These are phyloP conservation scores for Chelonia mydas DNA, from an alignment of 2,797 vertebrate genomes.

Conservation along the genomic window DNA sequence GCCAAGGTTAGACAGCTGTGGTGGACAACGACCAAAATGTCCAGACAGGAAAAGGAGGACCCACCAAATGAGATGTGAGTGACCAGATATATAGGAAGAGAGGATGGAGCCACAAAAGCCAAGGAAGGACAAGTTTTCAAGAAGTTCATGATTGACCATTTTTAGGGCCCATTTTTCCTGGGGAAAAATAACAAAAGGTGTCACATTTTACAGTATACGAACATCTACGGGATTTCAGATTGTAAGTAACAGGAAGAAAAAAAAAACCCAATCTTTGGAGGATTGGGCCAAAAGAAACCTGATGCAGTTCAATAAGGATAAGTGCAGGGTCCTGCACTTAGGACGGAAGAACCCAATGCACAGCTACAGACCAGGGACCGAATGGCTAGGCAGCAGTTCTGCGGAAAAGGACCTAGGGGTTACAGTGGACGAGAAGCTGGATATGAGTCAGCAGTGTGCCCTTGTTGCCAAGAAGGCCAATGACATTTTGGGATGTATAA, in stretches of 20 bases:
- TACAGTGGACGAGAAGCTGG: too few relatives aligned
- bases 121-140: background rate
- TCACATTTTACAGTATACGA: constrained; percentile 7
- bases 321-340: too few relatives aligned
- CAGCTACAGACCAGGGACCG: too few relatives aligned
- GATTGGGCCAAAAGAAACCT: too few relatives aligned
- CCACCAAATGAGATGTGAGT: background rate
- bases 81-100: background rate
- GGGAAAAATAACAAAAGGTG: background rate
- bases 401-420: too few relatives aligned
- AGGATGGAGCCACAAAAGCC: background rate
- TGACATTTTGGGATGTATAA: too few relatives aligned
- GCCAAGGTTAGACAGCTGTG: background rate
- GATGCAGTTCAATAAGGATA: too few relatives aligned
- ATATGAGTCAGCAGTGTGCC: too few relatives aligned
- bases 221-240: constrained; percentile 30
- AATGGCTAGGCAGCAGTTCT: too few relatives aligned
- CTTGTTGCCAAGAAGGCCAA: too few relatives aligned
- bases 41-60: background rate
- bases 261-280: constrained; percentile 50
- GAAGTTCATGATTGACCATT: background rate
- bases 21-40: background rate
- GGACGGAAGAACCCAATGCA: too few relatives aligned
- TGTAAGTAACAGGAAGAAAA: constrained; percentile 65
- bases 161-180: too few relatives aligned